Conservation (phyloP, 2,797 vertebrate genomes). For the Chaunax sp. region DNA sequence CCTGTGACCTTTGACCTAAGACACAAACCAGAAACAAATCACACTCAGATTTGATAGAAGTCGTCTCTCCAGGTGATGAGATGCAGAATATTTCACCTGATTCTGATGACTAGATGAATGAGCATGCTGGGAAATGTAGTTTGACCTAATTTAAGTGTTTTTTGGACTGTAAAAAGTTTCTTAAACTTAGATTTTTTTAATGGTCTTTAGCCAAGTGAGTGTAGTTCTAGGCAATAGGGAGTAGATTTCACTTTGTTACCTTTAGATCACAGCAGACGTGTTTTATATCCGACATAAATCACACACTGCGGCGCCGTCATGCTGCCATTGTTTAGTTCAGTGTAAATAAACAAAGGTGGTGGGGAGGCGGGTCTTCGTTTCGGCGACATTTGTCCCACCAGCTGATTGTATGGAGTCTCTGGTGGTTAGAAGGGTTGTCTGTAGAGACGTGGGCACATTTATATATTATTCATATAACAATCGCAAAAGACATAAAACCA, state of each 20-base stretch:
- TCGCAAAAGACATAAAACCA: too few species aligned
- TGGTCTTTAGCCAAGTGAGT: conserved; percentile 53
- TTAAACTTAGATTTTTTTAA: conserved; percentile 25
- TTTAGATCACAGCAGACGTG: conserved; percentile 31
- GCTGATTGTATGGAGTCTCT: too few species aligned
- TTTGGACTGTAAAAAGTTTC: not conserved
- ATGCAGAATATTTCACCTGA: not conserved
- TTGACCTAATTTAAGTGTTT: not conserved
- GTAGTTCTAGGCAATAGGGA: conserved; percentile 27
- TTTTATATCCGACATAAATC: conserved; percentile 26
- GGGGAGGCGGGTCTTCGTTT: too few species aligned
- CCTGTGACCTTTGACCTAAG: too few species aligned
- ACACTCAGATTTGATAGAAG: not conserved
- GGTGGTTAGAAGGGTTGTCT: too few species aligned
- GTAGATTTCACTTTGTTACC: conserved; percentile 42
- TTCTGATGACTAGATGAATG: not conserved
- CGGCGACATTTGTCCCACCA: too few species aligned
- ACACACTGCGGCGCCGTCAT: too few species aligned
- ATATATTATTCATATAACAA: too few species aligned
- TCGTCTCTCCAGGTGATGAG: not conserved
- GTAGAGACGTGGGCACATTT: too few species aligned
- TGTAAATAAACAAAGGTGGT: too few species aligned
- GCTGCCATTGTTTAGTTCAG: too few species aligned
- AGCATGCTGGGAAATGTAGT: conserved; percentile 48
- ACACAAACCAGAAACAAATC: too few species aligned